Evolutionary conservation across 2,113 vertebrate genomes (phyloP), one percentile per base, ranked within the genome.

Genomic region (Tauraco erythrolophus): DNA sequence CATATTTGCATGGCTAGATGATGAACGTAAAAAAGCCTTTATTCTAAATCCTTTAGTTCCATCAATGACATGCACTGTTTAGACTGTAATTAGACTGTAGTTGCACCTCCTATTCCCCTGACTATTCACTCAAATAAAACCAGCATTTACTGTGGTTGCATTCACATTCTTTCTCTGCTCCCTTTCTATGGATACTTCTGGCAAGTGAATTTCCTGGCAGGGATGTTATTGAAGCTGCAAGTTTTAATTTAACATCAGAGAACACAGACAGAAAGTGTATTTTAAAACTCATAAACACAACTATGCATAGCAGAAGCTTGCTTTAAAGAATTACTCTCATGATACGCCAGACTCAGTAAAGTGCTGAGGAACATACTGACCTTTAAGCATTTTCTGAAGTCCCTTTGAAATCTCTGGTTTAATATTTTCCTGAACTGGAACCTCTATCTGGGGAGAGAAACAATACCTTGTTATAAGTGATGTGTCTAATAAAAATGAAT

Each of bases 401-500:
- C 66, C 46, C 79, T 90, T 83, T 90, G 75, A 88, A 94, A 94
- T 88, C 54, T 79, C 71, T 46, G 14, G 3, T 69, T 76, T 86
- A 95, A 80, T 88, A 77, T 90, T 86, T 88, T 51, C 60, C 85
- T 80, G 79, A 92, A 88, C 71, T 83, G 79, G 50, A 92, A 93
- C 58, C n/a, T 93, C 64, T 66, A 65, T 61, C 82, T 88, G 30
- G 50, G 62, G 46, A 92, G 62, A 88, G 50, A 95, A 92, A 94
- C 88, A 95, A 93, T 93, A 83, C 48, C 62, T 96, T 77, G 54
- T 66, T 92, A 17, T 75, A 94, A 85, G 60, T 51, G 62, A 71
- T 80, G 51, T 51, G 9, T 57, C 90, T 92, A 95, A 92, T 86
- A 93, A 94, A 90, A 94, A 77, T 85, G 75, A 97, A 94, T 65